Conservation (phyloP, 2,113 vertebrate genomes). For the Psilopsiagon aurifrons region DNA sequence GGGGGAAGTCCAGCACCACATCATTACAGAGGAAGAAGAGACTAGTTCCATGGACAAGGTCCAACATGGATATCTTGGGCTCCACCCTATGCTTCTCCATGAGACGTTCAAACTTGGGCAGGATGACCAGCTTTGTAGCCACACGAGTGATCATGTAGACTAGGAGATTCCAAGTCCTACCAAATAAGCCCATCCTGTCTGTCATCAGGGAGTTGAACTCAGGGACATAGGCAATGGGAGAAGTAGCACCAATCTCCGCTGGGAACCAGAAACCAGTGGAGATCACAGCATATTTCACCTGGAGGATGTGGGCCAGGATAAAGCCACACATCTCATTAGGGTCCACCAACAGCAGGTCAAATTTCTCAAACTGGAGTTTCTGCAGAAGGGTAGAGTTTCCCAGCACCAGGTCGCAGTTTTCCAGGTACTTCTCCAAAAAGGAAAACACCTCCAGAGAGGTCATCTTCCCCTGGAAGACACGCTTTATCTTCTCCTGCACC, state of each 20-base stretch:
- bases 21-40: constrained; percentile 71
- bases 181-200: constrained; percentile 66
- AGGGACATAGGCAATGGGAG: constrained; percentile 67
- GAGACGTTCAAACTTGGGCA: constrained; percentile 69
- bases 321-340: constrained; percentile 73
- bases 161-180: constrained; percentile 66
- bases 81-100: constrained; percentile 54
- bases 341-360: constrained; percentile 69
- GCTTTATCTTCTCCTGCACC: constrained; percentile 70
- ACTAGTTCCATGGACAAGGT: constrained; percentile 61
- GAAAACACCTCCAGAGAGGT: constrained; percentile 68
- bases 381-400: constrained; percentile 53
- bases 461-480: constrained; percentile 68
- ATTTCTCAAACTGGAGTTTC: constrained; percentile 41
- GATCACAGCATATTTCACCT: constrained; percentile 56
- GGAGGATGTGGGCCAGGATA: constrained; percentile 65
- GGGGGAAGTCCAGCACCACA: constrained; percentile 66
- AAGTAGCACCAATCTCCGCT: constrained; percentile 68
- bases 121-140: constrained; percentile 63
- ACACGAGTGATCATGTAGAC: constrained; percentile 65
- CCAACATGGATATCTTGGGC: constrained; percentile 59
- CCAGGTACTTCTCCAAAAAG: constrained; percentile 67
- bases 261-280: constrained; percentile 76
- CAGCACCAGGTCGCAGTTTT: constrained; percentile 70
- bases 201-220: constrained; percentile 75